Evolutionary conservation across 2,113 vertebrate species (phyloP), one percentile per base, ranked within the genome.

Genomic region (Neogobius melanostomus): DNA sequence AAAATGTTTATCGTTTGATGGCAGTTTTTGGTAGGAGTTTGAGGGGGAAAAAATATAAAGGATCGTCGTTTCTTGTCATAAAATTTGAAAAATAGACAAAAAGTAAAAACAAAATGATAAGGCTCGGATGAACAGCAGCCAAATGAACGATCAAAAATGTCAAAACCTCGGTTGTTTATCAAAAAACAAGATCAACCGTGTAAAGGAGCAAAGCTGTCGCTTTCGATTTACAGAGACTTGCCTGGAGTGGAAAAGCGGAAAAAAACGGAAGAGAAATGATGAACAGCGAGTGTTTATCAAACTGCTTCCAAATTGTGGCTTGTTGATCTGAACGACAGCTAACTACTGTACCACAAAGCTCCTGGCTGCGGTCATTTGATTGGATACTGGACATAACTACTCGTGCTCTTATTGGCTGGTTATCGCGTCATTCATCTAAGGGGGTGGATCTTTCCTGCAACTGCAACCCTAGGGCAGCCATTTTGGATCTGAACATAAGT

Each of bases 291-390:
- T 88, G 84, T 87, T 91, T 79, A 72, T 88, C 81, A 83, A 84
- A 87, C 80, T 83, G 86, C 86, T 74, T 85, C 82, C 74, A 84
- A 84, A 87, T 73, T 83, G 71, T 75, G 82, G 79, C 86, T 88
- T 87, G 83, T 88, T 82, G 74, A 86, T 82, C 68, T 73, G 66
- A 43, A 64, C 75, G 66, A 68, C 28, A 42, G 28, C 76, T 63
- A 69, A 49, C 74, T 77, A 77, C 75, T 83, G 79, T 88, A 84
- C 64, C 75, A 82, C 72, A 82, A 85, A 77, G 71, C 75, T 50
- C 10, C 51, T 66, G 64, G 74, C 15, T 63, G 12, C 75, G 61
- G 51, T 4, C 1, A 43, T 42, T 0, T 62, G 59, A 90, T 92
- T 92, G 90, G 91, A 0, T 69, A 67, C 17, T 15, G 51, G 57